These are phyloP conservation scores for Habropoda laboriosa DNA, from an alignment of 1,140 invertebrate genomes.

Conservation along the genomic window DNA sequence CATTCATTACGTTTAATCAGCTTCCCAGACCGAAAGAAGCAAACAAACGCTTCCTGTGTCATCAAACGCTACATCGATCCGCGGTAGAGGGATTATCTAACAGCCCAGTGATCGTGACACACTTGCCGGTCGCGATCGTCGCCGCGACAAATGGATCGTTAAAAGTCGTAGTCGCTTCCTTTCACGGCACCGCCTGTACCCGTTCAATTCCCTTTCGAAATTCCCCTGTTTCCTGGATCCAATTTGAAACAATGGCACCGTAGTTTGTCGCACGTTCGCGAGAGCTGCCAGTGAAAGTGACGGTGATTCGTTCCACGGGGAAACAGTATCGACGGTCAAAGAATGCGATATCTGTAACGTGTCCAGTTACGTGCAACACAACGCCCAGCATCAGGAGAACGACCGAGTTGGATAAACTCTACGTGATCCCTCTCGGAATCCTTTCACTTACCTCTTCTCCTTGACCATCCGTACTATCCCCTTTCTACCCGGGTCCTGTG, in stretches of 20 bases:
- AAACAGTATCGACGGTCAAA: conserved; percentile 41
- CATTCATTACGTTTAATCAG: neutral
- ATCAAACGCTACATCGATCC: neutral
- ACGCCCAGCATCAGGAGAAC: conserved; percentile 9
- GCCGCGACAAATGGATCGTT: conserved; percentile 17
- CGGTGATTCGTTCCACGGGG: conserved; percentile 20
- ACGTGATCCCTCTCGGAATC: conserved; percentile 34
- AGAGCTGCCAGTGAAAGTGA: conserved; percentile 70
- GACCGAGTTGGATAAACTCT: conserved; percentile 22
- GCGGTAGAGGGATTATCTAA: conserved; percentile 28
- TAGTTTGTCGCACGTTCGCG: no score
- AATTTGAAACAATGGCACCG: conserved; percentile 50
- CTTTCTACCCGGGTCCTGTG: conserved; percentile 7
- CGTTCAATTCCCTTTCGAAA: neutral
- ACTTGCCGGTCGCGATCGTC: conserved; percentile 6
- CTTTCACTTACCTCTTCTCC: conserved; percentile 67
- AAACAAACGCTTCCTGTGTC: neutral
- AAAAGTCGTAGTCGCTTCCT: neutral
- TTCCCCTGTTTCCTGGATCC: neutral
- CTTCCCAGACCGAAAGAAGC: neutral
- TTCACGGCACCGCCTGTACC: no score
- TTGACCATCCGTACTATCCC: conserved; percentile 32
- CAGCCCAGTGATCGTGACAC: conserved; percentile 11
- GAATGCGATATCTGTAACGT: conserved; percentile 64
- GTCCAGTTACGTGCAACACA: conserved; percentile 68